Evolutionary conservation across 2,888 invertebrate genomes (phyloP), one percentile per base, ranked within the genome.

Genomic region (Philaethria dido): DNA sequence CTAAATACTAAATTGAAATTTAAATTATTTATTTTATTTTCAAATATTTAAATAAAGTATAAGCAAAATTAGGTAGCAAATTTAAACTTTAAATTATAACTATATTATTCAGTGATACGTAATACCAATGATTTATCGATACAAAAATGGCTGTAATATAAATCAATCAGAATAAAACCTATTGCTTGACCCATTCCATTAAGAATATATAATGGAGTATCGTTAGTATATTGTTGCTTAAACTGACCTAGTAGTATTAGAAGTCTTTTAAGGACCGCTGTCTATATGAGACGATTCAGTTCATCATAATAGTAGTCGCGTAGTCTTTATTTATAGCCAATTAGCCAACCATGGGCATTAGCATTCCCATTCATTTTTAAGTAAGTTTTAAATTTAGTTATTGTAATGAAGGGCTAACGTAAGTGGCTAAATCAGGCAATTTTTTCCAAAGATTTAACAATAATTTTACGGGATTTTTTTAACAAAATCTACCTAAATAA

Each of bases 211-310:
- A 20, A 47, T 47, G 47, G 1, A n/a, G 20, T 22, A 47, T 13
- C 20, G 11, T 47, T 47, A 47, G 14, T 22, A 47, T 47, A 20
- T 22, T 13, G 47, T 47, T 47, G 47, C 47, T 47, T 47, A 47
- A 47, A 11, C 3, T 22, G 47, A 47, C 47, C 47, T 20, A 47
- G 13, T 47, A 18, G 13, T 20, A 20, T 18, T 47, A 47, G 22
- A 13, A 22, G 47, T 47, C 11, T 47, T 47, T 22, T 22, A 47
- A 47, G 20, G 20, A 20, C 5, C 20, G 22, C 4, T 22, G 13
- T 47, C 22, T 20, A 22, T 47, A 47, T 13, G 20, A 11, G 3
- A 22, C 3, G 22, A 39, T 39, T 1, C 6, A 13, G 39, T 13
- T 13, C 13, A 39, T 39, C 13, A 13, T 39, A 39, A 39, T 13